Conservation (phyloP, 2,797 vertebrate species). For the Meda fulgida region DNA sequence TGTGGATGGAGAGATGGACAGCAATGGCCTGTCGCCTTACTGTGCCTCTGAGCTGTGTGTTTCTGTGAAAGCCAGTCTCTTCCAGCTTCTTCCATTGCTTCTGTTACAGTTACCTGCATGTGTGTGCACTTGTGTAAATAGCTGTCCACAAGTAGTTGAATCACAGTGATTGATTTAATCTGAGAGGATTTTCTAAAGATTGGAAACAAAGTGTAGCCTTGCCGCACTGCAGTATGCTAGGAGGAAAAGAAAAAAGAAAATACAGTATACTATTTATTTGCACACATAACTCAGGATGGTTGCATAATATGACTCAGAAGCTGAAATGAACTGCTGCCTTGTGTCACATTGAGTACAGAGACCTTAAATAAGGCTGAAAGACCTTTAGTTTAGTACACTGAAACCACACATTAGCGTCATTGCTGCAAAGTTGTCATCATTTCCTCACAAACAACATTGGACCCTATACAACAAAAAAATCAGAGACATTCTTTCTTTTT, state of each 20-base stretch:
- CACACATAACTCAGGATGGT: slow-evolving; percentile 2
- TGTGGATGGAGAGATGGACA: slow-evolving; percentile 20
- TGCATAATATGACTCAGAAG: slow-evolving; percentile 26
- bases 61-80: background rate
- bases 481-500: too few species aligned
- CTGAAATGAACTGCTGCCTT: slow-evolving; percentile 1
- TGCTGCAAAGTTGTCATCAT: background rate
- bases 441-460: background rate
- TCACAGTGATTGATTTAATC: slow-evolving; percentile 30
- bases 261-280: background rate
- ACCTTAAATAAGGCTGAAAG: slow-evolving; percentile 6
- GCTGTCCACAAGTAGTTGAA: slow-evolving; percentile 1
- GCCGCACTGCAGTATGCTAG: background rate
- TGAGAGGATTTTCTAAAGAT: slow-evolving; percentile 14
- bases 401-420: background rate
- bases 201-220: slow-evolving; percentile 5
- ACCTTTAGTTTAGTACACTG: background rate
- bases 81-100: slow-evolving; percentile 11
- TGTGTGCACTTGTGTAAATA: slow-evolving; percentile 29
- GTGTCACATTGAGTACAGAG: background rate
- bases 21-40: background rate
- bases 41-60: slow-evolving; percentile 37
- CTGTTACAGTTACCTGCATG: slow-evolving; percentile 15
- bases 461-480: background rate
- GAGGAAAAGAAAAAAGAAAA: background rate